phyloP scores from a whole-genome alignment of 2,888 invertebrate genomes.

The Liopterus haemorrhoidalis region DNA sequence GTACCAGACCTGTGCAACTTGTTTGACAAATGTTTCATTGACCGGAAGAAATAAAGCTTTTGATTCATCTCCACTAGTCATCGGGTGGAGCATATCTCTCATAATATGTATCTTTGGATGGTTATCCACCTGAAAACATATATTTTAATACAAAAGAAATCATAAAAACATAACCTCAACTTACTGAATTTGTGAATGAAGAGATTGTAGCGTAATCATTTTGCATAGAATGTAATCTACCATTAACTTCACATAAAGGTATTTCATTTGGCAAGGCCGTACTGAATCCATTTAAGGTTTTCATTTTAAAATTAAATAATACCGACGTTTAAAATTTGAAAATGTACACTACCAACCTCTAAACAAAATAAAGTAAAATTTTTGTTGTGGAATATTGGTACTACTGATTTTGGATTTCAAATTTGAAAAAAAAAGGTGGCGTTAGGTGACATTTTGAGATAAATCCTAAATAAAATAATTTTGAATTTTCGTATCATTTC shows the following conservation, averaged over 20 bases:
- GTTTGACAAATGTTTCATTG: constrained; percentile 66
- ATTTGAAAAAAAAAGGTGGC: too few relatives aligned
- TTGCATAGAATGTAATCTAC: constrained; percentile 55
- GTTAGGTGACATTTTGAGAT: too few relatives aligned
- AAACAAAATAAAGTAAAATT: too few relatives aligned
- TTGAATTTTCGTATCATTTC: too few relatives aligned
- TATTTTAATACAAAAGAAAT: constrained; percentile 12
- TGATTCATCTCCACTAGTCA: constrained; percentile 50
- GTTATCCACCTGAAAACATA: constrained; percentile 50
- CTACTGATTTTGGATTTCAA: too few relatives aligned
- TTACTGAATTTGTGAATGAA: constrained; percentile 56
- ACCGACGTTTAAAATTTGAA: constrained; percentile 2
- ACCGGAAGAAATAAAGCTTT: constrained; percentile 57
- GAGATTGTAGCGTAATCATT: constrained; percentile 52
- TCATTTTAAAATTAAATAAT: constrained; percentile 33
- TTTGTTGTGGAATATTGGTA: too few relatives aligned
- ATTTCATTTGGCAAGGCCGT: constrained; percentile 47
- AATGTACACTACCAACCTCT: too few relatives aligned
- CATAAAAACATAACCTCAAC: constrained; percentile 36
- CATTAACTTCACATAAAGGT: constrained; percentile 59
- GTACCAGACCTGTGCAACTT: constrained; percentile 65
- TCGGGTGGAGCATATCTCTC: constrained; percentile 54
- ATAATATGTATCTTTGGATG: constrained; percentile 68
- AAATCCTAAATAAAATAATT: too few relatives aligned
- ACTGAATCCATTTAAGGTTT: constrained; percentile 39